phyloP scores from a whole-genome alignment of 1,140 invertebrate species.

The Panagrolaimus sp. region DNA sequence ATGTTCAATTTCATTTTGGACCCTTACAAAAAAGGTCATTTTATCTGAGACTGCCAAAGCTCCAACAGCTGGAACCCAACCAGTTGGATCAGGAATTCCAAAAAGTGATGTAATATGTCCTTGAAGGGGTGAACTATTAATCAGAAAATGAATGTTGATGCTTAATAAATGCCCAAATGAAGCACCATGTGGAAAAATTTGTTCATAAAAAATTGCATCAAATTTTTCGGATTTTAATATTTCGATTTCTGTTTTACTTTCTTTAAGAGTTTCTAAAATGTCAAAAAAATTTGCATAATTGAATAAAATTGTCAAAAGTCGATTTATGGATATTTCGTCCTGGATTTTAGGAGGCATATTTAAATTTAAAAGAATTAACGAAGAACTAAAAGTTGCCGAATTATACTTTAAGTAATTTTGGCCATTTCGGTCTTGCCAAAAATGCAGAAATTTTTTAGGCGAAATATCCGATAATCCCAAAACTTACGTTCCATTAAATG shows the following conservation, averaged over 20 bases:
- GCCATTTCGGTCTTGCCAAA: no score
- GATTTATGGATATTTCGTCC: no score
- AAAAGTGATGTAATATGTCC: not conserved
- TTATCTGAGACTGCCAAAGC: constrained; percentile 1
- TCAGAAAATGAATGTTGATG: not conserved
- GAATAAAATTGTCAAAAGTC: no score
- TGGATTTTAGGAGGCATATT: no score
- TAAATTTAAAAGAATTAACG: no score
- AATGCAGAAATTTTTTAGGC: no score
- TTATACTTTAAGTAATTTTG: no score
- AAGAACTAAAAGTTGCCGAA: no score
- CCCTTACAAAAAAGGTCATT: not conserved
- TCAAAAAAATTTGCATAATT: not conserved
- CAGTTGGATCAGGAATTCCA: not conserved
- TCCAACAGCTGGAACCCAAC: not conserved
- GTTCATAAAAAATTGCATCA: not conserved
- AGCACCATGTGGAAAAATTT: not conserved
- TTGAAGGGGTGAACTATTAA: not conserved
- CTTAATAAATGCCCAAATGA: not conserved
- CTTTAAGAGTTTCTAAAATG: not conserved
- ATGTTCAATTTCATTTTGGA: not conserved
- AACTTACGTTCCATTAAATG: no score
- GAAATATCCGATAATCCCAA: no score
- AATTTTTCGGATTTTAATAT: not conserved
- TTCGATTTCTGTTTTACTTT: not conserved